Conservation (phyloP, 2,888 invertebrate genomes). For the Acrobasis suavella region DNA sequence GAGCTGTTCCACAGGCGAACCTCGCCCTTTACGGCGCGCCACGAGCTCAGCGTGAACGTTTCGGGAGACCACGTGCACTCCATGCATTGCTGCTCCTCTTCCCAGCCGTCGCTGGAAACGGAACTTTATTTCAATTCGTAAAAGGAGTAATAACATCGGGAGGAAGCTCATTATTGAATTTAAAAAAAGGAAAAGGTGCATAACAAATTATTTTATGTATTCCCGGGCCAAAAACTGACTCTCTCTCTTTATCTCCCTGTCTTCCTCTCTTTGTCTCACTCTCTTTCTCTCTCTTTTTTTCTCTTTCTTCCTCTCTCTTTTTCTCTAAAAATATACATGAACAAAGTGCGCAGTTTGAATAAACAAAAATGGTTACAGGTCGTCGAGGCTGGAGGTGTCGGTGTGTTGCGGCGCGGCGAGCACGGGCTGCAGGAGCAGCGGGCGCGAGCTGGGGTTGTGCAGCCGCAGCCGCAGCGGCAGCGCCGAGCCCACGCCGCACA, state of each 20-base stretch:
- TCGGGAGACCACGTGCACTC: constrained; percentile 40
- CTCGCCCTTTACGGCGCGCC: constrained; percentile 45
- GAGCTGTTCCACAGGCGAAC: constrained; percentile 33
- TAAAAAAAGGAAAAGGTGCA: too few relatives aligned
- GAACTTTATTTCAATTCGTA: too few relatives aligned
- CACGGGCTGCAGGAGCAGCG: constrained; percentile 86
- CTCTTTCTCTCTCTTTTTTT: too few relatives aligned
- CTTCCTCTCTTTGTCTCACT: too few relatives aligned
- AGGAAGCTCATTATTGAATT: too few relatives aligned
- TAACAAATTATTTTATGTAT: too few relatives aligned
- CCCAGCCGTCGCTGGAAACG: constrained; percentile 29
- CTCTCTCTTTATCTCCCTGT: too few relatives aligned
- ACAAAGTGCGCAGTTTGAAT: too few relatives aligned
- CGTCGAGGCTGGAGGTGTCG: not conserved
- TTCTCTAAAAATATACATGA: too few relatives aligned
- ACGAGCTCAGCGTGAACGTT: constrained; percentile 50
- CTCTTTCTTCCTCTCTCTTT: too few relatives aligned
- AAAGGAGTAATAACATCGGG: too few relatives aligned
- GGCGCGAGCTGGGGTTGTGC: constrained; percentile 88
- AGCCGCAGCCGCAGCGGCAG: constrained; percentile 85
- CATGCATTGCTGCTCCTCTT: constrained; percentile 26
- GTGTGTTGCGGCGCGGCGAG: not conserved
- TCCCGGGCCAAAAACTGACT: too few relatives aligned
- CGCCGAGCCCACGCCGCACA: constrained; percentile 62
- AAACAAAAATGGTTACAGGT: not conserved